phyloP scores from a whole-genome alignment of 2,113 vertebrate genomes.

The Lagopus leucura region DNA sequence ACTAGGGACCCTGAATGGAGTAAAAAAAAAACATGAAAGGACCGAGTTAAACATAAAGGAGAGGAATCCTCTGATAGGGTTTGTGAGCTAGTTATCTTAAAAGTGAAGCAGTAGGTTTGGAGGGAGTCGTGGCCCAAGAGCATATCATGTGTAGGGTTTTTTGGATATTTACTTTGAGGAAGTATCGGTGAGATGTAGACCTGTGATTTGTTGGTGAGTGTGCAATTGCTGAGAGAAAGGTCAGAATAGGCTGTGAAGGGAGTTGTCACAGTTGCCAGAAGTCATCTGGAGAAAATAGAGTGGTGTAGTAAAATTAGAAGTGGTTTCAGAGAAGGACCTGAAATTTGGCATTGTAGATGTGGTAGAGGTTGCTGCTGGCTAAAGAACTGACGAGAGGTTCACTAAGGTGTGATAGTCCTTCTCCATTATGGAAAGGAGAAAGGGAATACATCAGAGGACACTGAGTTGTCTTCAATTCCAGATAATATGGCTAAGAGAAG shows the following conservation, averaged over 20 bases:
- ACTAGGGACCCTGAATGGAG: background rate
- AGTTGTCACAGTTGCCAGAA: background rate
- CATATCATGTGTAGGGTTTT: background rate
- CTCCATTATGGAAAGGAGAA: background rate
- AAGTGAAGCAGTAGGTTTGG: background rate
- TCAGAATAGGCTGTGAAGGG: background rate
- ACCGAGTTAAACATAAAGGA: background rate
- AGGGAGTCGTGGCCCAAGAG: background rate
- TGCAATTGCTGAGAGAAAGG: background rate
- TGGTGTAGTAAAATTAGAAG: background rate
- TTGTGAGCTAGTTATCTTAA: background rate
- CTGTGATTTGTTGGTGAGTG: background rate
- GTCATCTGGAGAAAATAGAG: background rate
- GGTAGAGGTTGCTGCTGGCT: background rate
- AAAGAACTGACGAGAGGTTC: background rate
- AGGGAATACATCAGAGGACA: background rate
- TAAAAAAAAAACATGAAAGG: background rate
- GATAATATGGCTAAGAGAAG: background rate
- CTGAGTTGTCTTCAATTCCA: background rate
- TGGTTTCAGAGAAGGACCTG: background rate
- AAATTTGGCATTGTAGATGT: background rate
- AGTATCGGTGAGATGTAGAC: background rate
- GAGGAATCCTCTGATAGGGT: background rate
- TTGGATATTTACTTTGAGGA: background rate
- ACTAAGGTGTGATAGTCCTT: background rate